phyloP scores from a whole-genome alignment of 2,797 vertebrate genomes.

The Mormyrops boulengeri region DNA sequence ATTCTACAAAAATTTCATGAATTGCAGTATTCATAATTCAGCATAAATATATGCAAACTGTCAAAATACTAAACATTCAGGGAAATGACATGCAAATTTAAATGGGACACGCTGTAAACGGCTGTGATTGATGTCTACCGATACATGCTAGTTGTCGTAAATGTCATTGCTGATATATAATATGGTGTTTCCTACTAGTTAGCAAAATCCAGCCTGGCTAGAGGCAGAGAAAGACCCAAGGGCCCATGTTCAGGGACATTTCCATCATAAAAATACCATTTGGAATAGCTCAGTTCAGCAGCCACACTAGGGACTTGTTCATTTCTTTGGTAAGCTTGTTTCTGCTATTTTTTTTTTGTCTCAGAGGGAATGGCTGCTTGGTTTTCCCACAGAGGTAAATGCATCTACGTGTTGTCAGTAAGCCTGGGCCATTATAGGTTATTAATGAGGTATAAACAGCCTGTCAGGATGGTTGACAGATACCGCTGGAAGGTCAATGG shows the following conservation, averaged over 20 bases:
- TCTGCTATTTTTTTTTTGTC: background rate
- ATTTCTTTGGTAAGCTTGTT: constrained; percentile 12
- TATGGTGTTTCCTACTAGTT: background rate
- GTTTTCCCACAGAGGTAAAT: background rate
- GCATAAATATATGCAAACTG: background rate
- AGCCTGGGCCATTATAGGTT: background rate
- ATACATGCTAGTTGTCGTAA: background rate
- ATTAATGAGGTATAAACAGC: background rate
- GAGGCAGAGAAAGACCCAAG: background rate
- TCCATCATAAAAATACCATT: constrained; percentile 11
- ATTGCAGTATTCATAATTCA: background rate
- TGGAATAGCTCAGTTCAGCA: constrained; percentile 13
- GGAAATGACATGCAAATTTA: background rate
- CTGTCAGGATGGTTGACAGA: background rate
- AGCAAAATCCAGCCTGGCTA: background rate
- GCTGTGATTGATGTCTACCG: background rate
- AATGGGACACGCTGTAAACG: background rate
- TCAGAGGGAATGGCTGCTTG: background rate
- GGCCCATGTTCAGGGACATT: background rate
- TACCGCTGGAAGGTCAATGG: background rate
- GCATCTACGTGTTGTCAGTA: background rate
- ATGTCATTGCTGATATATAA: background rate
- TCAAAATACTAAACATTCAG: background rate
- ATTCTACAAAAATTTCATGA: background rate
- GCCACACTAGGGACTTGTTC: constrained; percentile 11